A percentile compares a stretch with the other conserved stretches of the same genome.
These are phyloP conservation scores for Eurystomus glaucurus DNA, from an alignment of 2,797 vertebrate genomes.

Conservation along the genomic window DNA sequence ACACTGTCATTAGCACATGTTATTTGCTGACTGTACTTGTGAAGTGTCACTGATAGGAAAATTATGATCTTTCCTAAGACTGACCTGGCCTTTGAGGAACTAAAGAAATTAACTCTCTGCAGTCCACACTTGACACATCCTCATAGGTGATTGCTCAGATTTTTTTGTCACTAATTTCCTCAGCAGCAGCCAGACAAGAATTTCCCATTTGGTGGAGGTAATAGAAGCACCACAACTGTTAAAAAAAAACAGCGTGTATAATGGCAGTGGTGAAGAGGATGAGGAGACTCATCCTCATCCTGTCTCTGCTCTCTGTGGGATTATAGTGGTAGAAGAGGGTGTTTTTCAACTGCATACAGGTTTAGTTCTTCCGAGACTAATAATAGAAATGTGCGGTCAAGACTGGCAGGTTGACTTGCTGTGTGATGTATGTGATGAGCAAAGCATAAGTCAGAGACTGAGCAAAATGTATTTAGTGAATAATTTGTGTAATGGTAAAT, in stretches of 20 bases:
- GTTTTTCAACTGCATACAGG: neutral
- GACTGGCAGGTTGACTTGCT: neutral
- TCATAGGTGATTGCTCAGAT: neutral
- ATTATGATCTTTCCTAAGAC: neutral
- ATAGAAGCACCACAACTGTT: neutral
- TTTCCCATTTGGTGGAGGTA: neutral
- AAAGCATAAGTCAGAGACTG: neutral
- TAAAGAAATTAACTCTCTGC: neutral
- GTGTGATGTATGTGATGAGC: neutral
- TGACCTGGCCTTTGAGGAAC: neutral
- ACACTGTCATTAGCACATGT: fast-evolving
- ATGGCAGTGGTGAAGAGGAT: neutral
- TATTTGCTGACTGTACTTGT: neutral
- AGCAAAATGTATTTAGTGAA: neutral
- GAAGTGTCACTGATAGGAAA: neutral
- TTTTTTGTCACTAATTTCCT: neutral
- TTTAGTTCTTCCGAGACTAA: neutral
- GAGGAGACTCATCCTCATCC: too few relatives aligned
- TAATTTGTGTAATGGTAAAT: neutral
- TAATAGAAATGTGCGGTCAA: neutral
- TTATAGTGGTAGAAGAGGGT: neutral
- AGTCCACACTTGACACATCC: neutral
- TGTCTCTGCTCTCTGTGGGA: neutral
- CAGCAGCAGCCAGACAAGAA: neutral
- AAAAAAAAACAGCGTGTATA: neutral